phyloP scores from a whole-genome alignment of 2,888 invertebrate species.

The Eristalinus sepulchralis region DNA sequence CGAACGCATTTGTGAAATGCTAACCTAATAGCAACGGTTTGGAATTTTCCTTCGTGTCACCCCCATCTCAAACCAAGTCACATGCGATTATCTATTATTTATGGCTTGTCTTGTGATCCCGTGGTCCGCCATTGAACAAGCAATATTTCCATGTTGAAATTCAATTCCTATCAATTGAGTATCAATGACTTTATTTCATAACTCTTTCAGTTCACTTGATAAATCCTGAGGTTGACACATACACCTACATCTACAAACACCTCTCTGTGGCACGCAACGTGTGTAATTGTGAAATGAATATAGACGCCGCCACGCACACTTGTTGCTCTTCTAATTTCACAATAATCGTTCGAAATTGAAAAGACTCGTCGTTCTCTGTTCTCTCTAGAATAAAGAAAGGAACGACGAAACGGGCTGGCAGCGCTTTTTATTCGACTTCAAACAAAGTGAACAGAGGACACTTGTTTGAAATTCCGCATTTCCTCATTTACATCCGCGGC shows the following conservation, averaged over 20 bases:
- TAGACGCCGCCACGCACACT: neutral
- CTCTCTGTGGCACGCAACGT: neutral
- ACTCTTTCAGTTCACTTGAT: neutral
- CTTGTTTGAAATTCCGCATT: neutral
- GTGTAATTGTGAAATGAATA: neutral
- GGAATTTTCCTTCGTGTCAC: neutral
- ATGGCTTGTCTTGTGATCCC: neutral
- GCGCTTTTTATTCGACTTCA: neutral
- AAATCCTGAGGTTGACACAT: neutral
- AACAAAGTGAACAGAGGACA: constrained; percentile 9
- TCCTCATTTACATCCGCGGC: neutral
- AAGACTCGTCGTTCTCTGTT: neutral
- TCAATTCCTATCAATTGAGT: neutral
- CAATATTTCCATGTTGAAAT: constrained; percentile 16
- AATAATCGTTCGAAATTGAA: constrained; percentile 2
- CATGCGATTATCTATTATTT: neutral
- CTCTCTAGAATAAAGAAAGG: neutral
- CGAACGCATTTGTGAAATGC: too few relatives aligned
- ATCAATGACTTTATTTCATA: neutral
- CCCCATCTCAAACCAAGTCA: neutral
- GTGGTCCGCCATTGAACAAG: neutral
- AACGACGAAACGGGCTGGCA: neutral
- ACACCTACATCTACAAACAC: neutral
- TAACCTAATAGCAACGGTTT: neutral
- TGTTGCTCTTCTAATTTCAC: constrained; percentile 15